These are phyloP conservation scores for Erethizon dorsatum DNA, from an alignment of 2,797 vertebrate species.

Conservation along the genomic window DNA sequence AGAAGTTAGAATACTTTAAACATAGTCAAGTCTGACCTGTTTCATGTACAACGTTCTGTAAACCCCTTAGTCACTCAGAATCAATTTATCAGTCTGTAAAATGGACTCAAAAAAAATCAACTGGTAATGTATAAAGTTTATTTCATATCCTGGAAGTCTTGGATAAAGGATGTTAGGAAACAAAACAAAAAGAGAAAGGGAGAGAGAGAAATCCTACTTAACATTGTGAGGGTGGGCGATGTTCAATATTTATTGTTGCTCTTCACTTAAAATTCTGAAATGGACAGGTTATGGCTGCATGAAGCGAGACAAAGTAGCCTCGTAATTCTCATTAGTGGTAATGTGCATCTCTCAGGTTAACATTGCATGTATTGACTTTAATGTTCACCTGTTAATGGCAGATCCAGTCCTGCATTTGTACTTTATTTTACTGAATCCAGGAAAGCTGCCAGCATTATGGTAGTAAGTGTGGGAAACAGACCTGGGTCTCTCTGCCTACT, in stretches of 20 bases:
- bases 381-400: constrained; percentile 72
- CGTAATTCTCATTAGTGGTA: constrained; percentile 49
- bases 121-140: neutral
- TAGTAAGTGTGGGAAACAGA: constrained; percentile 65
- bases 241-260: constrained; percentile 61
- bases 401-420: constrained; percentile 44
- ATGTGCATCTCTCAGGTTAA: constrained; percentile 60
- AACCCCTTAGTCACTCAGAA: constrained; percentile 39
- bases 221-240: neutral
- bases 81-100: constrained; percentile 75
- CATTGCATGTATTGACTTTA: constrained; percentile 62
- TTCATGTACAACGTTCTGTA: constrained; percentile 25
- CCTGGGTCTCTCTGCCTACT: neutral
- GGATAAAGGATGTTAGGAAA: constrained; percentile 7
- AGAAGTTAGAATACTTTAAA: constrained; percentile 43
- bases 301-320: constrained; percentile 56
- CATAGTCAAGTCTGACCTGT: constrained; percentile 45
- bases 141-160: constrained; percentile 51
- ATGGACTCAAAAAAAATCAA: constrained; percentile 72
- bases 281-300: constrained; percentile 64
- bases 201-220: constrained; percentile 27
- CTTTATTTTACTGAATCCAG: constrained; percentile 59
- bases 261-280: constrained; percentile 69
- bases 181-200: constrained; percentile 15
- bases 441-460: constrained; percentile 51